Conservation (phyloP, 2,888 invertebrate genomes). For the Spodoptera exigua region DNA sequence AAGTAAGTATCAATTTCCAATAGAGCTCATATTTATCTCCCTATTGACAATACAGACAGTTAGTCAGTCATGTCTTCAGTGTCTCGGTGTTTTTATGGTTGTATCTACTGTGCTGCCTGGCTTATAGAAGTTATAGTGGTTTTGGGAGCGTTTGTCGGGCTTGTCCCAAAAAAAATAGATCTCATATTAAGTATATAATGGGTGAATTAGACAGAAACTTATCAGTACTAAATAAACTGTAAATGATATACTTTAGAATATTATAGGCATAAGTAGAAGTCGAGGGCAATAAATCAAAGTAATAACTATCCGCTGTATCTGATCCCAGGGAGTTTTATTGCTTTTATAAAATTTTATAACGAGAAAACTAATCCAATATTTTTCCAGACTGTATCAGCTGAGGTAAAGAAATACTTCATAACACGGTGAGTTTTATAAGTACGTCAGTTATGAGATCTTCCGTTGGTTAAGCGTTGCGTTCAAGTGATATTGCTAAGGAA, state of each 20-base stretch:
- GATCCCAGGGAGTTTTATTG: constrained; percentile 48
- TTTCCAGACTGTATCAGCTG: constrained; percentile 35
- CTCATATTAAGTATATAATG: too few species aligned
- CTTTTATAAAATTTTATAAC: constrained; percentile 57
- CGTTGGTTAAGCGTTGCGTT: too few species aligned
- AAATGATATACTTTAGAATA: constrained; percentile 35
- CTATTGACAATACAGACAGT: too few species aligned
- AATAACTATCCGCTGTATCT: constrained; percentile 43
- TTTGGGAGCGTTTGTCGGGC: too few species aligned
- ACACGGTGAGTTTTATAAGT: constrained; percentile 17
- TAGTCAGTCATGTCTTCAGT: too few species aligned
- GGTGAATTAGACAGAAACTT: constrained; percentile 23
- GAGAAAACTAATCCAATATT: constrained; percentile 58
- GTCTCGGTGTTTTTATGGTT: too few species aligned
- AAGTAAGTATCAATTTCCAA: too few species aligned
- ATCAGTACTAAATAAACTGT: constrained; percentile 34
- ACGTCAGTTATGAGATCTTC: constrained; percentile 3
- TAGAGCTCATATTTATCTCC: too few species aligned
- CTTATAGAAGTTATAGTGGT: too few species aligned
- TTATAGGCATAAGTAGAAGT: constrained; percentile 17
- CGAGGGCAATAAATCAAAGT: constrained; percentile 38
- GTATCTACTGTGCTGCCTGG: too few species aligned
- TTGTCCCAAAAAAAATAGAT: too few species aligned
- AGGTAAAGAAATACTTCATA: constrained; percentile 29
- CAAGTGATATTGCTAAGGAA: too few species aligned